Percentiles rank a stretch among this genome's conserved stretches.
Evolutionary conservation across 2,888 invertebrate species (phyloP).

Genomic region (Neuroscelio doddi): DNA sequence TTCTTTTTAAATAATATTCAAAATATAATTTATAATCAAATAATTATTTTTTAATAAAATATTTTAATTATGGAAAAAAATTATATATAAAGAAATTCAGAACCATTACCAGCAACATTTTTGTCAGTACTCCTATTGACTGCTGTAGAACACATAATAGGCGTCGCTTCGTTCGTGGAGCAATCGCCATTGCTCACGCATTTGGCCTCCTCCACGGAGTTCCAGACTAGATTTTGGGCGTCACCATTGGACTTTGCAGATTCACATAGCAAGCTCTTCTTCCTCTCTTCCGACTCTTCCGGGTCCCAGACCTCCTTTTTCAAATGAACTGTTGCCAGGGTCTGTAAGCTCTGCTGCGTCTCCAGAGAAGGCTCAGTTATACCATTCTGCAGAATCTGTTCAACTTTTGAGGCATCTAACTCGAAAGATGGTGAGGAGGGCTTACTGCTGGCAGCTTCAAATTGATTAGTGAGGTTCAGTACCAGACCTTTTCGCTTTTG

Average conservation of each 20-base stretch:
- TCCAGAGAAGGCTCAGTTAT: conserved; percentile 28
- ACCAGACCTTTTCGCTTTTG: conserved; percentile 73
- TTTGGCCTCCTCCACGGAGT: conserved; percentile 69
- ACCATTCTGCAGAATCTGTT: conserved; percentile 36
- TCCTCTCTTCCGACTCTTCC: conserved; percentile 72
- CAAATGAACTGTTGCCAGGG: too few relatives aligned
- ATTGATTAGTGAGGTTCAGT: conserved; percentile 75
- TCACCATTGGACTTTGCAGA: conserved; percentile 13
- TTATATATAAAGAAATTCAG: too few relatives aligned
- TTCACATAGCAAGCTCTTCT: conserved; percentile 14
- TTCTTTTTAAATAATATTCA: too few relatives aligned
- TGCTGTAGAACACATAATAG: too few relatives aligned
- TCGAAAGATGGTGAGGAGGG: conserved; percentile 63
- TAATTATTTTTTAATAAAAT: background rate
- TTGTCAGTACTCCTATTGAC: background rate
- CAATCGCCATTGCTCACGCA: conserved; percentile 39
- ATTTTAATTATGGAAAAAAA: background rate
- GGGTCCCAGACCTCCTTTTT: conserved; percentile 81
- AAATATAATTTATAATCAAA: too few relatives aligned
- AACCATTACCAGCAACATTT: conserved; percentile 1
- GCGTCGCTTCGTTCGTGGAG: conserved; percentile 12
- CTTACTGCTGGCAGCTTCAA: conserved; percentile 72
- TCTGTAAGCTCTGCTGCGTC: conserved; percentile 46
- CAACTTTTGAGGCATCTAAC: conserved; percentile 22
- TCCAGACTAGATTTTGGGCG: conserved; percentile 73